phyloP scores from a whole-genome alignment of 2,113 vertebrate species.

The Spermophilus dauricus region DNA sequence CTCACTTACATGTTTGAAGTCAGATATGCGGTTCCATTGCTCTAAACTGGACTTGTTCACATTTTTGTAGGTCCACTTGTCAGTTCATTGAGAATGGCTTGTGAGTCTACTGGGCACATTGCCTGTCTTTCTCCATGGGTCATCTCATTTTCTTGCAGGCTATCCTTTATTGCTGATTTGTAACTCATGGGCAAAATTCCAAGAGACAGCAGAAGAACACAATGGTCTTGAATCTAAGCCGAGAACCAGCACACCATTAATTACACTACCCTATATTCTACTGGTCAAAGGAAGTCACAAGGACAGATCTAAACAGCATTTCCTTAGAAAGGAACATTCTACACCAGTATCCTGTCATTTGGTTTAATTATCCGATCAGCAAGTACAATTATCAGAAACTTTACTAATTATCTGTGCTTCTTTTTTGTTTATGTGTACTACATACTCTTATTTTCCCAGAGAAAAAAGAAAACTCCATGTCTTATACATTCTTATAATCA shows the following conservation, averaged over 20 bases:
- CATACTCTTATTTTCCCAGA: neutral
- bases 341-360: neutral
- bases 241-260: neutral
- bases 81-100: neutral
- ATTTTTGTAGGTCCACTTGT: neutral
- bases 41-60: neutral
- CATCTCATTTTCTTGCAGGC: neutral
- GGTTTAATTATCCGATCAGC: neutral
- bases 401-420: neutral
- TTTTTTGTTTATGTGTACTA: neutral
- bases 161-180: neutral
- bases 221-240: neutral
- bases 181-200: neutral
- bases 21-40: neutral
- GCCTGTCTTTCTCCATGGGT: rapidly evolving
- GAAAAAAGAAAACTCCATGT: neutral
- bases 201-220: neutral
- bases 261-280: rapidly evolving
- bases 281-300: neutral
- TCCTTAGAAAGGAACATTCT: neutral
- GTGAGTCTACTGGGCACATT: no score
- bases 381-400: neutral
- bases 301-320: neutral
- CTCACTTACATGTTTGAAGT: neutral
- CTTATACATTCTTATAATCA: neutral